A percentile compares a stretch with the other conserved stretches of the same genome.
Evolutionary conservation across 2,888 invertebrate genomes (phyloP).

Genomic region (Helleia helle): DNA sequence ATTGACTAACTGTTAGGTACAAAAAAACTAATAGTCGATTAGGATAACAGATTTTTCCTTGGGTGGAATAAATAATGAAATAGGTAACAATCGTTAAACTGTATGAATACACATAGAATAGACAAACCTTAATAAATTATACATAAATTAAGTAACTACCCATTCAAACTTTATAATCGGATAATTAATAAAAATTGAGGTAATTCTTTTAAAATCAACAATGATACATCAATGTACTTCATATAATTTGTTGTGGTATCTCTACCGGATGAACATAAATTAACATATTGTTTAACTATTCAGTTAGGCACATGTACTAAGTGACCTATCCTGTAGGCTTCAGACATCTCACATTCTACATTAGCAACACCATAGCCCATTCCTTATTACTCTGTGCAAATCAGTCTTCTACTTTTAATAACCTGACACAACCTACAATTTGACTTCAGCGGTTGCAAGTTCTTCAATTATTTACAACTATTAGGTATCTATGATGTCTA

Average conservation of each 20-base stretch:
- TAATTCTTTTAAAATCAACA: constrained; percentile 17
- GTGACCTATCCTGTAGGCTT: too few relatives aligned
- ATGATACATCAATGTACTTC: background rate
- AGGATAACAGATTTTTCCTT: too few relatives aligned
- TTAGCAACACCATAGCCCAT: background rate
- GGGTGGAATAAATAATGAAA: background rate
- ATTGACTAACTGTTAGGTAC: constrained; percentile 22
- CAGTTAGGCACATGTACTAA: constrained; percentile 20
- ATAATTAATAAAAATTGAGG: constrained; percentile 16
- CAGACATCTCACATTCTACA: background rate
- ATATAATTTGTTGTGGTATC: background rate
- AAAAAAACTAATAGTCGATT: background rate
- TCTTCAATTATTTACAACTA: constrained; percentile 22
- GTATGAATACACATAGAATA: constrained; percentile 23
- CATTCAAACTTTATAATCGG: constrained; percentile 16
- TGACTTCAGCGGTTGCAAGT: constrained; percentile 1
- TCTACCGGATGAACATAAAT: background rate
- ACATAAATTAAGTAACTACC: constrained; percentile 21
- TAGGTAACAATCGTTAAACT: constrained; percentile 20
- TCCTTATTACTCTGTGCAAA: background rate
- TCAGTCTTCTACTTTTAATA: constrained; percentile 5
- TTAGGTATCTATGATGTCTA: constrained; percentile 18
- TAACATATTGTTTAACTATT: constrained; percentile 15
- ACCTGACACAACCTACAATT: background rate
- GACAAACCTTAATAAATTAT: constrained; percentile 15